These are phyloP conservation scores for Notothenia coriiceps DNA, from an alignment of 2,113 vertebrate genomes.

Conservation along the genomic window DNA sequence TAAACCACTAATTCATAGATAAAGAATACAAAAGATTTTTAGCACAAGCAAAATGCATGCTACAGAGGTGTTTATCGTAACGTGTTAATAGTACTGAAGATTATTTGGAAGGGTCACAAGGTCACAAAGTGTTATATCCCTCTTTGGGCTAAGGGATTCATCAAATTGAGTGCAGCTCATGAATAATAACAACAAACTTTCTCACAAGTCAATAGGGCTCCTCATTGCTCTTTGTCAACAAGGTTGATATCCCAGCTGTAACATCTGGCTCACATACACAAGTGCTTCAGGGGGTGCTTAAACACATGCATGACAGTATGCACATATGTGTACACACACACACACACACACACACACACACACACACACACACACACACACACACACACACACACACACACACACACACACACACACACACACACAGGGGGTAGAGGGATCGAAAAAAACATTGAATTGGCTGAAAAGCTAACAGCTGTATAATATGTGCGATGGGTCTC, in stretches of 20 bases:
- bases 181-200: conserved; percentile 43
- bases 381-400: conserved; percentile 23
- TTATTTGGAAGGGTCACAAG: conserved; percentile 25
- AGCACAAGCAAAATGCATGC: not conserved
- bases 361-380: conserved; percentile 9
- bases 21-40: not conserved
- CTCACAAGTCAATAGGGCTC: conserved; percentile 13
- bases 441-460: conserved; percentile 76
- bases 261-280: conserved; percentile 76
- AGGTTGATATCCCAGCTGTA: conserved; percentile 63
- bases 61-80: conserved; percentile 1
- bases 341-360: not conserved
- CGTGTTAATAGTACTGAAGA: not conserved
- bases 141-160: conserved; percentile 3
- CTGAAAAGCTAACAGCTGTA: conserved; percentile 87
- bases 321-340: conserved; percentile 59
- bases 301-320: conserved; percentile 58
- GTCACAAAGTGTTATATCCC: not conserved
- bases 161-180: conserved; percentile 35
- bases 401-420: not conserved
- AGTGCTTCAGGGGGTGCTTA: conserved; percentile 73
- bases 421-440: conserved; percentile 23
- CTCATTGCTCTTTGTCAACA: conserved; percentile 58
- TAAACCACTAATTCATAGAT: conserved; percentile 14
- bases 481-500: conserved; percentile 84